Conservation (phyloP, 2,888 invertebrate species). For the Chironomus riparius region DNA sequence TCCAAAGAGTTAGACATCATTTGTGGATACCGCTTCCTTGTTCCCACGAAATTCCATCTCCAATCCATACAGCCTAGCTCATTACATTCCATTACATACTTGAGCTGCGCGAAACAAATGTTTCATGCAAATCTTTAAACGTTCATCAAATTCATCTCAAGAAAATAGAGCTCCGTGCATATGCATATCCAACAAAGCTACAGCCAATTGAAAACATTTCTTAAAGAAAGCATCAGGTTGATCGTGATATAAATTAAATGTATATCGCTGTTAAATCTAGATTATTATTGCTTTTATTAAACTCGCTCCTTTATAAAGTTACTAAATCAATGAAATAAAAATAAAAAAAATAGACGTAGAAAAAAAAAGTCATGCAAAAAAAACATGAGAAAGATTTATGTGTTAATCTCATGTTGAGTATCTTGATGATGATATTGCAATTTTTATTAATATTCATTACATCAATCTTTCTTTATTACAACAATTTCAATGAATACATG, state of each 20-base stretch:
- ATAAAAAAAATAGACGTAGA: not conserved
- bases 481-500: too few species aligned
- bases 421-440: not conserved
- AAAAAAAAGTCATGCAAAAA: not conserved
- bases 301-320: not conserved
- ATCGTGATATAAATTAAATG: not conserved
- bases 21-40: too few species aligned
- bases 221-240: not conserved
- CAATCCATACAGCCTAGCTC: not conserved
- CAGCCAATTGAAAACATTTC: not conserved
- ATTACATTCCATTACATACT: not conserved
- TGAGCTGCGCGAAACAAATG: not conserved
- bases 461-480: not conserved
- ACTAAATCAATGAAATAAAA: not conserved
- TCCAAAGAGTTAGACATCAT: too few species aligned
- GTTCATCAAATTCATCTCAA: not conserved
- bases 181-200: not conserved
- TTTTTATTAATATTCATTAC: not conserved
- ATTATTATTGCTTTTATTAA: not conserved
- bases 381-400: not conserved
- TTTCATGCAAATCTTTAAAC: not conserved
- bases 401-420: not conserved
- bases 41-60: too few species aligned
- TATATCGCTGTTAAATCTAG: slow-evolving; percentile 1
- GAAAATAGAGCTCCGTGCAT: not conserved